A percentile compares a stretch with the other conserved stretches of the same genome.
These are phyloP conservation scores for Sturnira hondurensis DNA, from an alignment of 2,113 vertebrate species.

Conservation along the genomic window DNA sequence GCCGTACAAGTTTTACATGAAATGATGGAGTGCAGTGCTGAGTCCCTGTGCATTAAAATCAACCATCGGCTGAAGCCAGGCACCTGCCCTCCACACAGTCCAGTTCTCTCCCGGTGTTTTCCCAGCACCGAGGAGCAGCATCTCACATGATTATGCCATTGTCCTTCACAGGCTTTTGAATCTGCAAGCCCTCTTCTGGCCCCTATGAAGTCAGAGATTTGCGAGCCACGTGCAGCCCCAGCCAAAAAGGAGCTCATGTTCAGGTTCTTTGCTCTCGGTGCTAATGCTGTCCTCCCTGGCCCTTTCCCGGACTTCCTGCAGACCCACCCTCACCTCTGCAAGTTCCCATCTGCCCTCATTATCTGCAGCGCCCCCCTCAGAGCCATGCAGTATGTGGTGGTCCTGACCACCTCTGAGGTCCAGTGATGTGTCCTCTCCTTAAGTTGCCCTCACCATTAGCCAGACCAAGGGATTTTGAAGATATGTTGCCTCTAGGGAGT, in stretches of 20 bases:
- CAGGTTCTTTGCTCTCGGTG: too few species aligned
- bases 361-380: not conserved
- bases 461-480: not conserved
- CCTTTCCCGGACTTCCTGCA: not conserved
- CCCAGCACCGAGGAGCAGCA: not conserved
- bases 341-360: too few species aligned
- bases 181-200: not conserved
- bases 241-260: not conserved
- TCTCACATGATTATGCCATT: not conserved
- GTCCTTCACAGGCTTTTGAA: not conserved
- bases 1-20: not conserved
- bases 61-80: accelerated
- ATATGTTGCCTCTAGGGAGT: not conserved
- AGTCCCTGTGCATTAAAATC: not conserved
- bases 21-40: not conserved
- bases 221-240: not conserved
- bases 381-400: not conserved
- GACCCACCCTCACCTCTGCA: not conserved
- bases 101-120: too few species aligned
- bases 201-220: not conserved
- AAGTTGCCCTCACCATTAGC: not conserved
- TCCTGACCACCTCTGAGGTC: not conserved
- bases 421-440: not conserved
- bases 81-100: too few species aligned
- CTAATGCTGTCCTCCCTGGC: not conserved